Evolutionary conservation across 2,797 vertebrate genomes (phyloP).

Genomic region (Helarctos malayanus): DNA sequence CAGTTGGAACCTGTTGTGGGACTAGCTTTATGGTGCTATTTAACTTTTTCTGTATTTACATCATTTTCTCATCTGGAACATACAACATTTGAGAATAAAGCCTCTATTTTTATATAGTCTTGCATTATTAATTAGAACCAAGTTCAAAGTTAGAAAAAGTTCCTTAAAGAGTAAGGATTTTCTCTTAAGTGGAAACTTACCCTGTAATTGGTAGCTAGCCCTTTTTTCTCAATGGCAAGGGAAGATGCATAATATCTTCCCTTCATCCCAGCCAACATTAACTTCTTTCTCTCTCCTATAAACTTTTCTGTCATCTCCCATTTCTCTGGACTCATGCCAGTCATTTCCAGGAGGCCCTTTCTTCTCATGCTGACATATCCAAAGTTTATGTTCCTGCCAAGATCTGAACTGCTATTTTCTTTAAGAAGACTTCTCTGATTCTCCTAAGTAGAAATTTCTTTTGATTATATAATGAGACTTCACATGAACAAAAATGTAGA

Average conservation of each 20-base stretch:
- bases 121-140: neutral
- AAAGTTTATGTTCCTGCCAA: neutral
- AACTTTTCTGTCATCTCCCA: neutral
- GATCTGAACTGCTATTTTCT: conserved; percentile 43
- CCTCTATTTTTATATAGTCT: neutral
- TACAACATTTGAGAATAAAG: conserved; percentile 20
- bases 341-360: neutral
- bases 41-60: conserved; percentile 39
- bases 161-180: neutral
- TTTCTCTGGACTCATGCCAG: neutral
- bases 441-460: conserved; percentile 23
- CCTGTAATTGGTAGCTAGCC: neutral
- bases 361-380: neutral
- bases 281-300: neutral
- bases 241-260: neutral
- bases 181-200: conserved; percentile 1
- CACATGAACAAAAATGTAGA: conserved; percentile 53
- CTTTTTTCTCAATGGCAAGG: neutral
- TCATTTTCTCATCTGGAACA: conserved; percentile 6
- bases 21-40: neutral
- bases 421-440: conserved; percentile 34
- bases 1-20: neutral
- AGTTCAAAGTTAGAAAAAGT: neutral
- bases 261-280: neutral
- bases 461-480: conserved; percentile 45